Conservation (phyloP, 2,113 vertebrate genomes). For the Oryzias melastigma region DNA sequence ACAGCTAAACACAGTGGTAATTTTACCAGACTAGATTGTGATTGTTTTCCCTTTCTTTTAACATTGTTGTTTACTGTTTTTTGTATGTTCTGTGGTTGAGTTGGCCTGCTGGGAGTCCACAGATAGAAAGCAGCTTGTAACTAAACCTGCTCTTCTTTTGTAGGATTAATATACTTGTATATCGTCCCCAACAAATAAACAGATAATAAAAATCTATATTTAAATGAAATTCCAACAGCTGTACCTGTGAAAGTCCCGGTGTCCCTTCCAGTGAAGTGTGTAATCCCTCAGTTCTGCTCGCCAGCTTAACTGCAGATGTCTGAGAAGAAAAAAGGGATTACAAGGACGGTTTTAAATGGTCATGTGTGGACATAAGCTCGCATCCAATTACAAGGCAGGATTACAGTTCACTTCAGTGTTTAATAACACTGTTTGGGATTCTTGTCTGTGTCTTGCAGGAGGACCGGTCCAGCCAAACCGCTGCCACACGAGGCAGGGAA, state of each 20-base stretch:
- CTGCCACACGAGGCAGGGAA: not conserved
- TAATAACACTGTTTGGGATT: conserved; percentile 5
- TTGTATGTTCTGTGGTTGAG: too few relatives aligned
- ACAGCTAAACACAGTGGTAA: too few relatives aligned
- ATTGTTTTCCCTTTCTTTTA: too few relatives aligned
- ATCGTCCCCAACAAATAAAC: not conserved
- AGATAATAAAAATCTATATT: not conserved
- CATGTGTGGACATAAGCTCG: conserved; percentile 72
- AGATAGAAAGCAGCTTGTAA: too few relatives aligned
- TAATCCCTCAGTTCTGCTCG: conserved; percentile 46
- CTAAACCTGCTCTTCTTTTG: too few relatives aligned
- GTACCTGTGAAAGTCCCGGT: conserved; percentile 44
- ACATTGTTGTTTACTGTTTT: too few relatives aligned
- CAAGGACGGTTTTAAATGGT: conserved; percentile 72
- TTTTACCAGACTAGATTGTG: too few relatives aligned
- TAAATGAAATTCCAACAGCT: not conserved
- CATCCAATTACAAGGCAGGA: conserved; percentile 73
- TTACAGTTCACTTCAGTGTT: conserved; percentile 41
- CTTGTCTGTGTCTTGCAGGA: not conserved
- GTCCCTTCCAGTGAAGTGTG: conserved; percentile 23
- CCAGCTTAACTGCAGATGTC: conserved; percentile 52
- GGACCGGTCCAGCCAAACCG: not conserved
- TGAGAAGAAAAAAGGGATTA: conserved; percentile 72
- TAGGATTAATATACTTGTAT: too few relatives aligned
- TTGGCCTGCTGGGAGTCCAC: too few relatives aligned